Percentiles rank a stretch among this genome's conserved stretches.
Evolutionary conservation across 2,113 vertebrate genomes (phyloP).

Genomic region (Bettongia penicillata): DNA sequence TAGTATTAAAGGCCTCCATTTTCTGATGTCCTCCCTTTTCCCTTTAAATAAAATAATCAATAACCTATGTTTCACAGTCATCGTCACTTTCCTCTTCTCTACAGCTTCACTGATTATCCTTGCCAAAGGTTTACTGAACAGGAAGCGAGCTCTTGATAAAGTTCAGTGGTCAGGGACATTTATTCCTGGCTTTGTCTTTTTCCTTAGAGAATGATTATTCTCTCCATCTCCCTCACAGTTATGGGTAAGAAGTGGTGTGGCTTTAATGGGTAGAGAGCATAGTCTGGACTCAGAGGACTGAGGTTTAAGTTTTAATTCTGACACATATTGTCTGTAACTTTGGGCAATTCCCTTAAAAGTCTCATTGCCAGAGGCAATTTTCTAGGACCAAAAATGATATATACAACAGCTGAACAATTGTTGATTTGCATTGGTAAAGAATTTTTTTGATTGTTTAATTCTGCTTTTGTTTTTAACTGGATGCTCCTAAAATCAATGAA

Average conservation of each 20-base stretch:
- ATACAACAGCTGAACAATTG: neutral
- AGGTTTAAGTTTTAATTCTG: neutral
- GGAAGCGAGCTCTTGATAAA: neutral
- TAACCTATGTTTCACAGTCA: neutral
- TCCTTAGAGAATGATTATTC: neutral
- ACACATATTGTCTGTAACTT: neutral
- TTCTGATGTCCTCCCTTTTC: neutral
- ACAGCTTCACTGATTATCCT: neutral
- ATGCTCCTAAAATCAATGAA: neutral
- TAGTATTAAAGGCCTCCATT: neutral
- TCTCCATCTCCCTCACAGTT: neutral
- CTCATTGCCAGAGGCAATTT: neutral
- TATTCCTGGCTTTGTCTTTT: conserved; percentile 26
- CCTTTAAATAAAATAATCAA: conserved; percentile 6
- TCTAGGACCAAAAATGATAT: neutral
- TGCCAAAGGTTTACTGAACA: conserved; percentile 24
- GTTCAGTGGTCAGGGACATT: neutral
- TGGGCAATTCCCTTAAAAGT: neutral
- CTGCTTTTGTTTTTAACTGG: neutral
- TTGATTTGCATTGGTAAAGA: neutral
- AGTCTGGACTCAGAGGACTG: neutral
- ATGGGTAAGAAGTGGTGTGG: neutral
- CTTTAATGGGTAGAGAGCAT: neutral
- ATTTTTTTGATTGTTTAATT: neutral
- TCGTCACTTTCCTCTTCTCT: neutral